Base-by-base conservation (phyloP, 2,797 vertebrate species). In the Neoniphon sammara region DNA sequence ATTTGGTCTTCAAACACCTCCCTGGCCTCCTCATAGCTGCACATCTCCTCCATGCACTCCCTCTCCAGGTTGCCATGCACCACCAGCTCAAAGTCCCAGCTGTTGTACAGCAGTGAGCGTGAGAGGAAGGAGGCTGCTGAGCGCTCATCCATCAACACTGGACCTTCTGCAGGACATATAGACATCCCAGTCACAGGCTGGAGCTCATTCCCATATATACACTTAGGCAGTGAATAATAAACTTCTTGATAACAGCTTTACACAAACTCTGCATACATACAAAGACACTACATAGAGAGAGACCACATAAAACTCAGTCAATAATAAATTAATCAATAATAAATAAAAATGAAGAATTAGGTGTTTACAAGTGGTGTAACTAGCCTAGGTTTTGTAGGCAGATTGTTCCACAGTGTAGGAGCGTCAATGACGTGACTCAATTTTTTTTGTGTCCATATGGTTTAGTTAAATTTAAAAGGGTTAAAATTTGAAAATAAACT, bases 41-140 rank as follows among this genome's bases (percentile, higher is more conserved):
- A 98, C 1, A 80, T 27, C 89, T 98, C 96, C 39, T 98, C 96
- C 0, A 0, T 0, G 70, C 96, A 98, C 71, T 98, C 96, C 20
- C 96, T 89, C 83, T 98, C 88, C 73, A 97, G 25, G 75, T 90
- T 83, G 9, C 66, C 96, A 0, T 84, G 11, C 0, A 90, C 89
- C 36, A 97, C 42, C 69, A 96, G 1, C 88, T 97, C 96, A 70
- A 98, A 93, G 91, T 98, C 96, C 96, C 95, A 97, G 80, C 86
- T 94, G 88, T 98, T 98, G 66, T 94, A 95, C 53, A 96, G 93
- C 55, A 95, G 92, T 0, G 92, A 83, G 50, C 96, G 95, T 2
- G 91, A 92, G 82, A 98, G 87, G 89, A 96, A 96, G 52, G 85
- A 89, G 25, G 79, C 79, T 0, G 96, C 96, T 0, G 89, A 59